Conservation (phyloP, 2,113 vertebrate species). For the Chloropsis cyanopogon region DNA sequence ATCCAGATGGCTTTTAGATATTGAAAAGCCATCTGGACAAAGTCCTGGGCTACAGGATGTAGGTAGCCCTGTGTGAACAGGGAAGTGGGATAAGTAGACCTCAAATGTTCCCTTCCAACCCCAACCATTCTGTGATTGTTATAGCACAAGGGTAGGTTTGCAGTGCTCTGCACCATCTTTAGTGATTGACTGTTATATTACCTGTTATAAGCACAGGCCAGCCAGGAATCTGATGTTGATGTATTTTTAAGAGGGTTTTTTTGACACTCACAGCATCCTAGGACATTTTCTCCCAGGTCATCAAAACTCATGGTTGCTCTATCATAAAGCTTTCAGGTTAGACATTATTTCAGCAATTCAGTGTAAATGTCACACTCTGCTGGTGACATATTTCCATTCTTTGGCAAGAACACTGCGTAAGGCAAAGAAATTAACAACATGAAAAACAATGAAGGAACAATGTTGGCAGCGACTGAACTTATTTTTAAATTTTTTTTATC, state of each 20-base stretch:
- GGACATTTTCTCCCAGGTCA: not conserved
- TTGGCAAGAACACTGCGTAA: not conserved
- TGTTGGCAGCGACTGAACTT: not conserved
- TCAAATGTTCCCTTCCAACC: not conserved
- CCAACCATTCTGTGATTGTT: not conserved
- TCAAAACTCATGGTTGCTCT: not conserved
- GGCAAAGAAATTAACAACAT: not conserved
- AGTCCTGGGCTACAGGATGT: not conserved
- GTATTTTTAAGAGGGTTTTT: not conserved
- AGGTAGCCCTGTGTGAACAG: not conserved
- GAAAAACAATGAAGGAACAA: slow-evolving; percentile 16
- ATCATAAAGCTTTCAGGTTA: not conserved
- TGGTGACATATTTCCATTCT: not conserved
- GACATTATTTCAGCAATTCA: not conserved
- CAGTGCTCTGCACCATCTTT: not conserved
- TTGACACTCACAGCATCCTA: not conserved
- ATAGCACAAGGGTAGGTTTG: not conserved
- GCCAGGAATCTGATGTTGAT: not conserved
- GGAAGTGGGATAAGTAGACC: not conserved
- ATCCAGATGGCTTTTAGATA: not conserved
- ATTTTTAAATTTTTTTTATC: not conserved
- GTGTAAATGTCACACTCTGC: not conserved
- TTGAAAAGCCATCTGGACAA: not conserved
- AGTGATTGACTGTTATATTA: not conserved
- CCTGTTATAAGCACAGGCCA: not conserved